Base-by-base conservation (phyloP, 1,140 invertebrate genomes). In the Hermetia illucens region DNA sequence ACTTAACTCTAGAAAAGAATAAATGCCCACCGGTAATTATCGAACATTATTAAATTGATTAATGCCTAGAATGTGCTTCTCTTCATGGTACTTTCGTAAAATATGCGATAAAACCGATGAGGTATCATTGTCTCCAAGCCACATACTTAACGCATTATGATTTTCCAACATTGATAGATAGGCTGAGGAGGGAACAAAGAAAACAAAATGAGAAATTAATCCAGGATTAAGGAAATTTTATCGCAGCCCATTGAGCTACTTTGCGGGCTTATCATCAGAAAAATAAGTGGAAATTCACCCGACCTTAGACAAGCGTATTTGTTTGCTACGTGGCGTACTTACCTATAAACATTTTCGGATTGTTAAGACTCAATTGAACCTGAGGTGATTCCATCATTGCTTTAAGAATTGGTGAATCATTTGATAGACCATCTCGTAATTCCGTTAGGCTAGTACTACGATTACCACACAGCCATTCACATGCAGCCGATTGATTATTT, bases 41-140 rank as follows among this genome's bases (percentile, higher is more conserved):
- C 30, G 30, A 32, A 17, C 30, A 32, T 82, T 45, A 6, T 58
- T 57, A 50, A 61, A 54, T 51, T 52, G 52, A 55, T 50, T 55
- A 43, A 61, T 60, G 45, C 57, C 57, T 39, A 59, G 44, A 36
- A 58, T 54, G 48, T 60, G 57, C 46, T 61, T 61, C 43, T 60
- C 58, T 47, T 61, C 58, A 36, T 61, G 58, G 43, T 61, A 61
- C 45, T 55, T 61, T 39, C 59, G 52, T 43, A 61, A 48, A 47
- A 61, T 57, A 52, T 60, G 53, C 49, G 55, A 51, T 42, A 61
- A 56, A 34, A 60, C 47, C 22, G 52, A 55, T 36, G 49, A 56
- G 36, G 57, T 57, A 35, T 61, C 58, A 45, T 48, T 56, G 41
- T 61, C 58, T 44, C 52, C 52, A 21, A 58, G 50, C 53, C 55